phyloP scores from a whole-genome alignment of 2,888 invertebrate species.

The Melinaea marsaeus region DNA sequence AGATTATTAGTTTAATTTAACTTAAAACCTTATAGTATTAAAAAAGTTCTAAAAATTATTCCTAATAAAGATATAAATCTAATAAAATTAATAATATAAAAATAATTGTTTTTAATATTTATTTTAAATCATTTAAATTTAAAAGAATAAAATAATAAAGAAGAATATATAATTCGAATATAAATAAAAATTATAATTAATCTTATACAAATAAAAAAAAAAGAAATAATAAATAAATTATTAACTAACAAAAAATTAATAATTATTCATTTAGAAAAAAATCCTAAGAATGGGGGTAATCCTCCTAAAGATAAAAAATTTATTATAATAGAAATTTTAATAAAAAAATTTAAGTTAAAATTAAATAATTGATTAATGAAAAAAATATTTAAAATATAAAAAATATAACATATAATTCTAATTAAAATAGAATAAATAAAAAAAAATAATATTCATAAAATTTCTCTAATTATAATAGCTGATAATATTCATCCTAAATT shows the following conservation, averaged over 20 bases:
- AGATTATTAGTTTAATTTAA: slow-evolving; percentile 79
- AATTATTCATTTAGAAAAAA: slow-evolving; percentile 79
- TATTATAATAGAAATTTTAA: slow-evolving; percentile 73
- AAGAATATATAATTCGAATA: slow-evolving; percentile 34
- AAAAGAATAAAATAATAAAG: slow-evolving; percentile 67
- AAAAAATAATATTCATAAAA: slow-evolving; percentile 68
- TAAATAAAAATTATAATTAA: slow-evolving; percentile 63
- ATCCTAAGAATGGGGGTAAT: slow-evolving; percentile 79
- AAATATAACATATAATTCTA: slow-evolving; percentile 62
- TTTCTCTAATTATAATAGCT: slow-evolving; percentile 65
- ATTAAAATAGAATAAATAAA: slow-evolving; percentile 66
- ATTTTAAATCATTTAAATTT: slow-evolving; percentile 70
- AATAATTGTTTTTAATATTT: slow-evolving; percentile 53
- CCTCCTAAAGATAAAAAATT: slow-evolving; percentile 78
- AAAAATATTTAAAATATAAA: slow-evolving; percentile 69
- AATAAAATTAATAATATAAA: slow-evolving; percentile 39
- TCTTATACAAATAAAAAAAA: slow-evolving; percentile 71
- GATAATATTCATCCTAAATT: slow-evolving; percentile 79
- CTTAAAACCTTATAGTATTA: slow-evolving; percentile 75
- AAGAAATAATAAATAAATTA: slow-evolving; percentile 58
- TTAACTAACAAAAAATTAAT: slow-evolving; percentile 72
- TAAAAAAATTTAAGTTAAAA: slow-evolving; percentile 53
- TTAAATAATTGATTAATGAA: slow-evolving; percentile 74
- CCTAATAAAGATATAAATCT: no score
- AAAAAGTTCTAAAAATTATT: slow-evolving; percentile 53